phyloP scores from a whole-genome alignment of 2,888 invertebrate genomes.

The Phyllotreta cruciferae region DNA sequence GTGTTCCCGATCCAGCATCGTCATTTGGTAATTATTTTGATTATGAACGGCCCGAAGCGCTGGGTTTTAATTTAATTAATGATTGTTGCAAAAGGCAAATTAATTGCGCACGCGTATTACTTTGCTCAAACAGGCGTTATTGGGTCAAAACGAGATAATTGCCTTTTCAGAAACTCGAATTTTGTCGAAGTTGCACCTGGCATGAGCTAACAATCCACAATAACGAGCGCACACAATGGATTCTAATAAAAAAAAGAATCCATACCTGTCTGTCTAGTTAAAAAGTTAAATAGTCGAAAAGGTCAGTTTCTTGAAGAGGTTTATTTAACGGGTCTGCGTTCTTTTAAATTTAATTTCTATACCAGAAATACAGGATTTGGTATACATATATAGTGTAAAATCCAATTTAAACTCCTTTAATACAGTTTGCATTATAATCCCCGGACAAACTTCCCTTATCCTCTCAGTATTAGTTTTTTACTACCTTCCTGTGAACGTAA shows the following conservation, averaged over 20 bases:
- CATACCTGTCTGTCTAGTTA: constrained; percentile 2
- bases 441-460: no score
- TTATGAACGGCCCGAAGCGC: not conserved
- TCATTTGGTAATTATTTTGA: no score
- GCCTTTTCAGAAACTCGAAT: no score
- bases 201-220: constrained; percentile 4
- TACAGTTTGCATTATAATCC: no score
- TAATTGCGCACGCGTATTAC: no score
- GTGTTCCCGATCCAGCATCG: no score
- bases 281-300: constrained; percentile 6
- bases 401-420: not conserved
- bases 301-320: constrained; percentile 4
- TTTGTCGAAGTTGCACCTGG: not conserved
- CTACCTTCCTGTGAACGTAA: no score
- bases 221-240: constrained; percentile 5
- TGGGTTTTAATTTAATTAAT: constrained; percentile 5
- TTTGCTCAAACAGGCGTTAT: no score
- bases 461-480: no score
- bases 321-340: not conserved
- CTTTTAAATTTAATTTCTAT: constrained; percentile 4
- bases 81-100: no score
- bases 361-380: not conserved
- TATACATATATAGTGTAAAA: not conserved
- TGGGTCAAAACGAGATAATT: no score
- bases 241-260: constrained; percentile 1